These are phyloP conservation scores for Zenarchopterus dispar DNA, from an alignment of 2,797 vertebrate genomes.

Conservation along the genomic window DNA sequence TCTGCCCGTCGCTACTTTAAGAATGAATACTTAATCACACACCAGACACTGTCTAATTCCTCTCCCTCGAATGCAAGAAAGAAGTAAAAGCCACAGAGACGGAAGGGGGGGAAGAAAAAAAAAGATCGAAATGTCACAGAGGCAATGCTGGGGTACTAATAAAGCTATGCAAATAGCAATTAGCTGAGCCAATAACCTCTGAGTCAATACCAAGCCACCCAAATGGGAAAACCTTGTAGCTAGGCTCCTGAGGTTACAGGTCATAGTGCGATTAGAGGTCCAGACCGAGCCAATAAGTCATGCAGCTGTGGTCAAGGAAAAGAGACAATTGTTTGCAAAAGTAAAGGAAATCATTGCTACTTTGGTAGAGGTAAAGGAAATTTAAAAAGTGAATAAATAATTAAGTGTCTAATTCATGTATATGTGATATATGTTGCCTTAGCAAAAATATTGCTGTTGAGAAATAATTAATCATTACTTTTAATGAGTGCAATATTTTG, in stretches of 20 bases:
- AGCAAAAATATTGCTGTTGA: not conserved
- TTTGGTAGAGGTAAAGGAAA: not conserved
- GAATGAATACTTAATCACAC: conserved; percentile 80
- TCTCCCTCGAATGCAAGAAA: conserved; percentile 49
- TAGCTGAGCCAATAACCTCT: conserved; percentile 80
- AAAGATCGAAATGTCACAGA: conserved; percentile 72
- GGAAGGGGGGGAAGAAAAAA: not conserved
- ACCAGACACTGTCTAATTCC: conserved; percentile 75
- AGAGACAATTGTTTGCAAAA: conserved; percentile 5
- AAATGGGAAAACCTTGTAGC: conserved; percentile 49
- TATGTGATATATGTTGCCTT: too few relatives aligned
- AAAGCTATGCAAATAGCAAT: conserved; percentile 86
- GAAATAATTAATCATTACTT: conserved; percentile 18
- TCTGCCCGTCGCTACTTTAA: conserved; percentile 69
- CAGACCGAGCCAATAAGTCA: conserved; percentile 32
- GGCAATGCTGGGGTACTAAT: conserved; percentile 75
- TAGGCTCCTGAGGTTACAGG: conserved; percentile 63
- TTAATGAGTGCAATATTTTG: not conserved
- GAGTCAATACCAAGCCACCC: conserved; percentile 71
- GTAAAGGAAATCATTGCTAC: conserved; percentile 4
- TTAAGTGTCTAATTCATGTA: too few relatives aligned
- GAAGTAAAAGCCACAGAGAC: conserved; percentile 34
- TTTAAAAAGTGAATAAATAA: not conserved
- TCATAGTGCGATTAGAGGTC: conserved; percentile 58
- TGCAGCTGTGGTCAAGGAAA: conserved; percentile 27